Evolutionary conservation across 2,888 invertebrate genomes (phyloP).

Genomic region (Caenorhabditis panamensis): DNA sequence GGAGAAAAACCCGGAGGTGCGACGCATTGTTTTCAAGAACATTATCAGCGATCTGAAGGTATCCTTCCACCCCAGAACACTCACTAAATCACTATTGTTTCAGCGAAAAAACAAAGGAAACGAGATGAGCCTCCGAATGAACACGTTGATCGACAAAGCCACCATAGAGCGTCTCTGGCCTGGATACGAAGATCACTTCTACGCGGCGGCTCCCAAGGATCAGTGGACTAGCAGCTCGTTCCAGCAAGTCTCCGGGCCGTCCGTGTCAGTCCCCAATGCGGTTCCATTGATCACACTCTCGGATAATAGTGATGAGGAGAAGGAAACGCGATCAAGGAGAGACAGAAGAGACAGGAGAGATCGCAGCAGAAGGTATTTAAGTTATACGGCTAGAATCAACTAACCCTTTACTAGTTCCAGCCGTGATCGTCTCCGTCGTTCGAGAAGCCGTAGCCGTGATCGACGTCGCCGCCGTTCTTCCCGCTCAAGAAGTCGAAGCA

Average conservation of each 20-base stretch:
- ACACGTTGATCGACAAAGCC: conserved; percentile 34
- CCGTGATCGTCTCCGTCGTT: conserved; percentile 17
- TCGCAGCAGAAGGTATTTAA: neutral
- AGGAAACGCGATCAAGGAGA: neutral
- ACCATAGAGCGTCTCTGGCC: conserved; percentile 60
- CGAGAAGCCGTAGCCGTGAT: conserved; percentile 39
- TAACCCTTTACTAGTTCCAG: too few relatives aligned
- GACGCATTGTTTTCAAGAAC: conserved; percentile 29
- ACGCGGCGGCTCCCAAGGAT: neutral
- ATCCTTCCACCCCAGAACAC: neutral
- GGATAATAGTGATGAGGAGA: conserved; percentile 21
- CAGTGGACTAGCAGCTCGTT: conserved; percentile 24
- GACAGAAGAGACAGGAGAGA: neutral
- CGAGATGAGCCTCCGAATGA: conserved; percentile 17
- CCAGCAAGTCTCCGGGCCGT: conserved; percentile 20
- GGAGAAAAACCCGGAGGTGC: conserved; percentile 15
- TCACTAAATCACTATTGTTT: conserved; percentile 5
- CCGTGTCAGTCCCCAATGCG: conserved; percentile 23
- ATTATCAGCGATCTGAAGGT: conserved; percentile 39
- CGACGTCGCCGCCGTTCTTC: conserved; percentile 4
- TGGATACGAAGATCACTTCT: conserved; percentile 44
- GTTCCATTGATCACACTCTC: conserved; percentile 6
- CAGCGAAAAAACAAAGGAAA: conserved; percentile 16
- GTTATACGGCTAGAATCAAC: too few relatives aligned
- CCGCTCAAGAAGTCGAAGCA: conserved; percentile 4